Base-by-base conservation (phyloP, 2,888 invertebrate species). In the Hydriomena furcata region DNA sequence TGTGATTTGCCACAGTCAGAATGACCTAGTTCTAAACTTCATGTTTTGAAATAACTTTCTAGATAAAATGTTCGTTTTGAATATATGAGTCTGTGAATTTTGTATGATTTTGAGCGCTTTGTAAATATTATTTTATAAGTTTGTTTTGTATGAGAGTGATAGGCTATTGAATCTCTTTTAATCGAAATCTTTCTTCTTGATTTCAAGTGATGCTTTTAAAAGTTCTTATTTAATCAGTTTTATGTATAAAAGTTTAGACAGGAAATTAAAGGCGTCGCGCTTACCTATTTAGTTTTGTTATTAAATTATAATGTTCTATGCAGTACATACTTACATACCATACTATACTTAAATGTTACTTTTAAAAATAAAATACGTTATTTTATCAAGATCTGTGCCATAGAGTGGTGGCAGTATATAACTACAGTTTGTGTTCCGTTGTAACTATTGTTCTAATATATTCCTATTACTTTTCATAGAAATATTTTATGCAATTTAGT, bases 51-150 rank as follows among this genome's bases (percentile, higher is more conserved):
- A 71, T 66, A 60, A 64, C 62, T 69, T 66, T 68, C 64, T 67
- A 65, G 73, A 63, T 72, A 74, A 37, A 41, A 76, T 70, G 62
- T 76, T 78, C 72, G 71, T 72, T 70, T 63, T 68, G 68, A 66
- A 73, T 68, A 66, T 71, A 69, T 66, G 67, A 61, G 69, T 71
- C 54, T 73, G 74, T 75, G 79, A 71, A 75, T 79, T 83, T 82
- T 85, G 85, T 84, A 84, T 86, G 82, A 74, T 82, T 84, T 86
- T 74, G 83, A 81, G 79, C 72, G 82, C 79, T 86, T 78, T 90
- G 89, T 90, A 90, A 71, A 90, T 90, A 90, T 88, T 86, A 82
- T 87, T 88, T 88, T 86, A 24, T 46, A 87, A 84, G 86, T 55
- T 49, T 57, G 76, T 80, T 83, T 81, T 78, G 81, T 78, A 77